phyloP scores from a whole-genome alignment of 2,888 invertebrate genomes.

The Harpalus rubripes region DNA sequence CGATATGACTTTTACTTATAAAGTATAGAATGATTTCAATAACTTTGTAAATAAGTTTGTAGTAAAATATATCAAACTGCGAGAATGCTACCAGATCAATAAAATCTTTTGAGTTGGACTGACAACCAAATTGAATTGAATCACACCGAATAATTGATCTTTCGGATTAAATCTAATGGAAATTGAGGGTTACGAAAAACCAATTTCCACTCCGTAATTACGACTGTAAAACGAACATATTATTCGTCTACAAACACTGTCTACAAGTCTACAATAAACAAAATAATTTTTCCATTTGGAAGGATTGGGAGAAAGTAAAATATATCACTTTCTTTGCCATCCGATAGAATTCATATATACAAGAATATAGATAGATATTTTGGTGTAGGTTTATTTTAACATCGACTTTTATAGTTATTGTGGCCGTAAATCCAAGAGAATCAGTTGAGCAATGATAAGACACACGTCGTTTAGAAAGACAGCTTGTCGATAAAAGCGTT shows the following conservation, averaged over 20 bases:
- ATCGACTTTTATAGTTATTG: conserved; percentile 57
- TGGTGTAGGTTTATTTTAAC: conserved; percentile 38
- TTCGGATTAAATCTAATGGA: conserved; percentile 44
- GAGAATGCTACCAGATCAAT: background rate
- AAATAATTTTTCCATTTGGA: conserved; percentile 4
- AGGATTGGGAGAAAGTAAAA: conserved; percentile 1
- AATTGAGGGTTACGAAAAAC: conserved; percentile 34
- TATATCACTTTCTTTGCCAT: conserved; percentile 8
- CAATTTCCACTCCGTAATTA: conserved; percentile 36
- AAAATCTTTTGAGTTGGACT: background rate
- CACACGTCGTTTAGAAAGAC: conserved; percentile 47
- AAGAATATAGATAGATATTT: conserved; percentile 42
- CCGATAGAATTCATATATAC: conserved; percentile 35
- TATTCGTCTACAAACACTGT: background rate
- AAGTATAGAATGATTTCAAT: too few species aligned
- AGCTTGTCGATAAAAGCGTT: conserved; percentile 58
- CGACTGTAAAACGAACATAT: conserved; percentile 20
- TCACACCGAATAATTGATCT: conserved; percentile 30
- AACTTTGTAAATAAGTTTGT: background rate
- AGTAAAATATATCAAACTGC: background rate
- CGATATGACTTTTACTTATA: too few species aligned
- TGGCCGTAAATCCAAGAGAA: conserved; percentile 43
- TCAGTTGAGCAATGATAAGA: conserved; percentile 55
- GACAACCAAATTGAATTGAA: conserved; percentile 36
- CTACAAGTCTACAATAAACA: background rate